These are phyloP conservation scores for Brenthis ino DNA, from an alignment of 2,888 invertebrate species.

Conservation along the genomic window DNA sequence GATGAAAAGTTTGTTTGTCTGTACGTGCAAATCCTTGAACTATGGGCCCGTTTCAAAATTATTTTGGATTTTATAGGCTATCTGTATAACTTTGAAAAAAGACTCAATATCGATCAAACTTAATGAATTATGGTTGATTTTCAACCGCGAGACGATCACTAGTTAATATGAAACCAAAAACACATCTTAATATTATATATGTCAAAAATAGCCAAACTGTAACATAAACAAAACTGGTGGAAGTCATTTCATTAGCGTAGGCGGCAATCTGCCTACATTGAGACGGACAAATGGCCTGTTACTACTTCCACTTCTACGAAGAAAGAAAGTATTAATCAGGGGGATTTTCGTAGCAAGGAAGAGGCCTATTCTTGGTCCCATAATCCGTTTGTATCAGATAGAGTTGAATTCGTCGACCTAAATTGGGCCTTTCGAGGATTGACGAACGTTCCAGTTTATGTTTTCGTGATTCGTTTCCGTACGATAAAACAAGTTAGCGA, in stretches of 20 bases:
- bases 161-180: not conserved
- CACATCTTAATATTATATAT: not conserved
- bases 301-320: slow-evolving; percentile 43
- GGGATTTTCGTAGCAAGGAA: slow-evolving; percentile 54
- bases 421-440: slow-evolving; percentile 44
- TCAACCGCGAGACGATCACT: no score
- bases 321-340: slow-evolving; percentile 57
- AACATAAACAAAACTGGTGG: slow-evolving; percentile 7
- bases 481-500: slow-evolving; percentile 38
- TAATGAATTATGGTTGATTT: no score
- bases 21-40: no score
- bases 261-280: slow-evolving; percentile 10
- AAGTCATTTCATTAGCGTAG: slow-evolving; percentile 21
- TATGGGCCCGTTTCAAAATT: no score
- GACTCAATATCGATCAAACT: no score
- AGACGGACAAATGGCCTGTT: slow-evolving; percentile 28
- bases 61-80: no score
- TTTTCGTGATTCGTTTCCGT: slow-evolving; percentile 40
- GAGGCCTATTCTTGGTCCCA: slow-evolving; percentile 58
- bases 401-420: slow-evolving; percentile 56
- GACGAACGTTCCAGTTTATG: slow-evolving; percentile 40
- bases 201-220: not conserved
- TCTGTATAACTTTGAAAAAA: no score
- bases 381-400: slow-evolving; percentile 75
- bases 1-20: no score